phyloP scores from a whole-genome alignment of 2,888 invertebrate genomes.

The Poecilobothrus nobilitatus region DNA sequence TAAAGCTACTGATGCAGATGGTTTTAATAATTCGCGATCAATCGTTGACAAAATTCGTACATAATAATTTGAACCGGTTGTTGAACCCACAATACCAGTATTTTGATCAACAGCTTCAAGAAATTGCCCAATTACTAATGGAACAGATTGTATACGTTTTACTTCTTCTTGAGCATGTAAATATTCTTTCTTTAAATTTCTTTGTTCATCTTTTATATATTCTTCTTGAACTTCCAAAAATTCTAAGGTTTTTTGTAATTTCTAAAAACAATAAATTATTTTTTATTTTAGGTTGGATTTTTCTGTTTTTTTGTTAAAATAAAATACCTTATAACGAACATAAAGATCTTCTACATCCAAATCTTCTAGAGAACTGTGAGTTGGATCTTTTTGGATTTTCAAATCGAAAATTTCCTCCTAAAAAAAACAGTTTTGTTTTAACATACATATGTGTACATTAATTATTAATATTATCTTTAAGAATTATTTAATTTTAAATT shows the following conservation, averaged over 20 bases:
- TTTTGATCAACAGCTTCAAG: slow-evolving; percentile 99
- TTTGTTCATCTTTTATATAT: slow-evolving; percentile 98
- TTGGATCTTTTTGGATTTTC: slow-evolving; percentile 50
- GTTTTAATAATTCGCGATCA: slow-evolving; percentile 92
- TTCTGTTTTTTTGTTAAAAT: neutral
- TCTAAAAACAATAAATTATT: slow-evolving; percentile 48
- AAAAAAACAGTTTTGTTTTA: neutral
- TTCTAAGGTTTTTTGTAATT: slow-evolving; percentile 91
- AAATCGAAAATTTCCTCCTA: slow-evolving; percentile 22
- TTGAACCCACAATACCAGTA: slow-evolving; percentile 97
- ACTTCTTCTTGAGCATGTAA: slow-evolving; percentile 97
- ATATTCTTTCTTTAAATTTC: slow-evolving; percentile 97
- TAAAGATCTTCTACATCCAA: slow-evolving; percentile 87
- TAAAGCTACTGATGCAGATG: slow-evolving; percentile 95
- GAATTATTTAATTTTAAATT: neutral
- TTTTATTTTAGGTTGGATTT: neutral
- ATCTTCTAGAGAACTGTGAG: slow-evolving; percentile 64
- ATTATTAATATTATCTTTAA: too few species aligned
- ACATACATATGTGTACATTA: neutral
- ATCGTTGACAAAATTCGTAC: slow-evolving; percentile 97
- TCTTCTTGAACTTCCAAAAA: slow-evolving; percentile 98
- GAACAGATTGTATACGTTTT: slow-evolving; percentile 97
- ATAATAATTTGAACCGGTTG: slow-evolving; percentile 98
- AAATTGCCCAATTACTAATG: slow-evolving; percentile 97
- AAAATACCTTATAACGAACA: slow-evolving; percentile 79